Conservation (phyloP, 2,888 invertebrate genomes). For the Iselma pallidipennis region DNA sequence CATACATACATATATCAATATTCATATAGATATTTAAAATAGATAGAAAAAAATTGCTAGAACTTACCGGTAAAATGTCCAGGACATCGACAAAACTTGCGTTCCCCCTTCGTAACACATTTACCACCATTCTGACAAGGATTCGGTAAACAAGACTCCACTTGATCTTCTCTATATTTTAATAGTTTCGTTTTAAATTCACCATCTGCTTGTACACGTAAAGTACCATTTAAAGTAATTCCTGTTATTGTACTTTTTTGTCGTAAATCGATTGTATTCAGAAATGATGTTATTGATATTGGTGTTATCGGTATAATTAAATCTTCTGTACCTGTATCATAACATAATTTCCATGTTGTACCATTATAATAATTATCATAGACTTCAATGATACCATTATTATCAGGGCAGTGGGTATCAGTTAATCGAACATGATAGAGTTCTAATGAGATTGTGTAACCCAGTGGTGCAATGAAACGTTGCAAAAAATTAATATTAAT, state of each 20-base stretch:
- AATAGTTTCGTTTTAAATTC: slow-evolving; percentile 68
- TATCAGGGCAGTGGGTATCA: slow-evolving; percentile 48
- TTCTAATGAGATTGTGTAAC: slow-evolving; percentile 59
- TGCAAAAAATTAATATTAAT: slow-evolving; percentile 60
- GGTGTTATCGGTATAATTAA: slow-evolving; percentile 50
- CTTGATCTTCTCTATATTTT: slow-evolving; percentile 61
- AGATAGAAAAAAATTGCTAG: no score
- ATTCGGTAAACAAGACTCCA: slow-evolving; percentile 74
- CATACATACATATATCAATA: neutral
- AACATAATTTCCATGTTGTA: slow-evolving; percentile 70
- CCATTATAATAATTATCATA: slow-evolving; percentile 75
- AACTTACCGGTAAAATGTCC: slow-evolving; percentile 72
- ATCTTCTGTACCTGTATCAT: slow-evolving; percentile 48
- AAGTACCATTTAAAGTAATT: slow-evolving; percentile 64
- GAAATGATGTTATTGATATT: slow-evolving; percentile 68
- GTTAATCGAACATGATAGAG: slow-evolving; percentile 57
- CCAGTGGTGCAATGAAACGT: slow-evolving; percentile 62
- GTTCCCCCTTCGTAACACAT: slow-evolving; percentile 64
- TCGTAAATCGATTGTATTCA: slow-evolving; percentile 67
- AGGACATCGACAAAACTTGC: slow-evolving; percentile 69
- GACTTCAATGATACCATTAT: slow-evolving; percentile 48
- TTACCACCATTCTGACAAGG: slow-evolving; percentile 74
- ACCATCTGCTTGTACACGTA: slow-evolving; percentile 66
- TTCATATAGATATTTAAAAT: no score
- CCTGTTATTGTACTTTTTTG: slow-evolving; percentile 58